Evolutionary conservation across 2,888 invertebrate species (phyloP), one percentile per base, ranked within the genome.

Genomic region (Lasioglossum lativentre): DNA sequence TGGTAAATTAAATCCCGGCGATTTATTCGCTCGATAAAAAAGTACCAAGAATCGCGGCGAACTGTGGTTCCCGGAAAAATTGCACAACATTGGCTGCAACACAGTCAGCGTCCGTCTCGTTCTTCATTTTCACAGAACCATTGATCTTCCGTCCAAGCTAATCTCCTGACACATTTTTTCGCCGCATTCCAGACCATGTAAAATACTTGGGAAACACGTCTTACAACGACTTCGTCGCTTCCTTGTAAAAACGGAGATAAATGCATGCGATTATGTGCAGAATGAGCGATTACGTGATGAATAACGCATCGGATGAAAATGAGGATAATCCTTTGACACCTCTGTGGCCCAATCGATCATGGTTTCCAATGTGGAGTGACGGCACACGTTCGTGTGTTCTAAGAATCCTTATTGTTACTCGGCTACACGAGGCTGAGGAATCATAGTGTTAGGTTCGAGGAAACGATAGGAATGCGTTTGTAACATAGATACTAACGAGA

Each of bases 171-270:
- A 38, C 12, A 38, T 23, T 34, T 38, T 68, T 68, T 68, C 66
- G 68, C 2, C 38, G 38, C 23, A 68, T 68, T 38, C n/a, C 38
- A 4, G 10, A 23, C 23, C 38, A 38, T 23, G 38, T 34, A 30
- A 34, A 23, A 10, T 38, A 10, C 68, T 38, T 8, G 10, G 10
- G 38, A 38, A 23, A 68, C 68, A 23, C 14, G 38, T 19, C 59
- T 59, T 0, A 38, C 38, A 10, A 34, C n/a, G n/a, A 8, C 23
- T 38, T 34, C 8, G 40, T 56, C 27, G 75, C 66, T 82, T 68
- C 75, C 83, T 56, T 8, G 47, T 70, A 79, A 78, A 83, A 82
- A 70, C 66, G 34, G 34, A 42, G 56, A n/a, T 27, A 56, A 78
- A 59, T n/a, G 52, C n/a, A 27, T 63, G 38, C 27, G n/a, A 23